Conservation (phyloP, 2,888 invertebrate genomes). For the Cheilosia variabilis region DNA sequence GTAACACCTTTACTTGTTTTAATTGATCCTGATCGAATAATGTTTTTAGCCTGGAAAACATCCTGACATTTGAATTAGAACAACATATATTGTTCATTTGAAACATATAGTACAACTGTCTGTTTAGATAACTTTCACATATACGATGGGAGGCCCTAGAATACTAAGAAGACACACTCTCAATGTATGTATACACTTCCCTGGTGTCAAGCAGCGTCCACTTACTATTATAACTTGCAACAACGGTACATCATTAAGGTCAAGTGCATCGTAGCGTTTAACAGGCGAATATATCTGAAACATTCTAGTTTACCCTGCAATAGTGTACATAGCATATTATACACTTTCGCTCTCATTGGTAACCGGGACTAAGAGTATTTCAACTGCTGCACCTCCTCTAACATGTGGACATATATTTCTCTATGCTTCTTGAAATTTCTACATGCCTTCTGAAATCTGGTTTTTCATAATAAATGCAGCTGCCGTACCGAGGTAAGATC, state of each 20-base stretch:
- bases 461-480: conserved; percentile 68
- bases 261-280: conserved; percentile 7
- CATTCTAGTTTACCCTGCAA: not conserved
- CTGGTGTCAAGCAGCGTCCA: too few relatives aligned
- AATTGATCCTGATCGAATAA: too few relatives aligned
- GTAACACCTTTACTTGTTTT: too few relatives aligned
- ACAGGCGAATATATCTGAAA: conserved; percentile 1
- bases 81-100: too few relatives aligned
- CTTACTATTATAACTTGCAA: not conserved
- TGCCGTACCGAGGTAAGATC: conserved; percentile 47
- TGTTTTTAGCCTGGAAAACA: too few relatives aligned
- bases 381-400: conserved; percentile 49
- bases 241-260: not conserved
- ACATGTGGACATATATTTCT: conserved; percentile 25
- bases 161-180: too few relatives aligned
- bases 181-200: too few relatives aligned
- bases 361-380: conserved; percentile 32
- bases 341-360: conserved; percentile 50
- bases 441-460: conserved; percentile 58
- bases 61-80: too few relatives aligned
- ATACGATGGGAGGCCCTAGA: too few relatives aligned
- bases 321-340: conserved; percentile 1
- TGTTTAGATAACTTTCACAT: too few relatives aligned
- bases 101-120: too few relatives aligned
- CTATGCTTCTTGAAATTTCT: conserved; percentile 49